These are phyloP conservation scores for Euphydryas editha DNA, from an alignment of 2,888 invertebrate species.

Conservation along the genomic window DNA sequence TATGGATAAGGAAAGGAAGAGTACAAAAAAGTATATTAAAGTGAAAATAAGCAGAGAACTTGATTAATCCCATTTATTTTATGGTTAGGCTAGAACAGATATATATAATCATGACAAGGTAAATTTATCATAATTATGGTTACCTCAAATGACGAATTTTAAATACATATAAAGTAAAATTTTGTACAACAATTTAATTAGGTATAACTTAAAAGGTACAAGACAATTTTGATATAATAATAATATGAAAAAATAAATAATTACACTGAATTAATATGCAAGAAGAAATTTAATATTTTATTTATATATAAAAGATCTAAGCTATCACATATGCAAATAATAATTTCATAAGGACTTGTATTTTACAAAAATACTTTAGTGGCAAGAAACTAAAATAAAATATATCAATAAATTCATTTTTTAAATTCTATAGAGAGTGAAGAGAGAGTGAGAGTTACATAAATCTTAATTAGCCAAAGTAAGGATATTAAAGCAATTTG, in stretches of 20 bases:
- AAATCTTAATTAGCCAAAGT: conserved; percentile 57
- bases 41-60: conserved; percentile 34
- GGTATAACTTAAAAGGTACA: conserved; percentile 51
- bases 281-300: conserved; percentile 49
- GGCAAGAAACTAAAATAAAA: conserved; percentile 77
- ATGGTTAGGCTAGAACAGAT: conserved; percentile 78
- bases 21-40: background rate
- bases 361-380: conserved; percentile 75
- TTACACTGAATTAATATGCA: conserved; percentile 21
- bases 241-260: conserved; percentile 55
- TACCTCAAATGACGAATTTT: conserved; percentile 70
- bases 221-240: conserved; percentile 47
- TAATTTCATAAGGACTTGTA: conserved; percentile 63
- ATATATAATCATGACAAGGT: conserved; percentile 68
- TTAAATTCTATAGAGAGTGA: conserved; percentile 77
- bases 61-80: conserved; percentile 77
- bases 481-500: conserved; percentile 66
- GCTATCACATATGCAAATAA: conserved; percentile 76
- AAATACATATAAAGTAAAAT: conserved; percentile 68
- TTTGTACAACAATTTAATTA: conserved; percentile 67
- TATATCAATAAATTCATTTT: conserved; percentile 68
- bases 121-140: conserved; percentile 69
- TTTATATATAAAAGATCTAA: conserved; percentile 74
- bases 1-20: background rate
- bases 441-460: conserved; percentile 75